A percentile compares a stretch with the other conserved stretches of the same genome.
These are phyloP conservation scores for Pherbina coryleti DNA, from an alignment of 2,888 invertebrate genomes.

Conservation along the genomic window DNA sequence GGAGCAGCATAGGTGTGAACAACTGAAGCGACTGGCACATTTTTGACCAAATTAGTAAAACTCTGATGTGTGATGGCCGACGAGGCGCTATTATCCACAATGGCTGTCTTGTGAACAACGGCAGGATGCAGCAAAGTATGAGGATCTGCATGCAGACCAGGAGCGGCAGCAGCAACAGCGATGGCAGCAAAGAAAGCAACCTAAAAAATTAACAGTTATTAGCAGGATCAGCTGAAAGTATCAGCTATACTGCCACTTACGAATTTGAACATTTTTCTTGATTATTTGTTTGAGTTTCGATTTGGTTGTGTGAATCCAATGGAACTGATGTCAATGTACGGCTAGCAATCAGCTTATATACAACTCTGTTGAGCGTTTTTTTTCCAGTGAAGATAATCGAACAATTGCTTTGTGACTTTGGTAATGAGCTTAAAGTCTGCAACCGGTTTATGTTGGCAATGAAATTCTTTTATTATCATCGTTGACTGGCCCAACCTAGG, in stretches of 20 bases:
- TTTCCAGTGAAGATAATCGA: neutral
- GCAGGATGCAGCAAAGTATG: conserved; percentile 63
- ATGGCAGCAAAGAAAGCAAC: conserved; percentile 76
- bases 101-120: conserved; percentile 61
- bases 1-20: conserved; percentile 43
- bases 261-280: conserved; percentile 66
- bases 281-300: conserved; percentile 45
- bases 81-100: conserved; percentile 65
- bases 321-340: conserved; percentile 57
- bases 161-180: conserved; percentile 69
- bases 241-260: conserved; percentile 57
- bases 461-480: neutral
- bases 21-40: conserved; percentile 65
- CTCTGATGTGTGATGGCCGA: conserved; percentile 73
- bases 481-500: neutral
- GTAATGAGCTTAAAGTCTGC: conserved; percentile 51
- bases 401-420: conserved; percentile 7
- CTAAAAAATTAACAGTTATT: conserved; percentile 39
- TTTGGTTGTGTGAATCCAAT: conserved; percentile 49
- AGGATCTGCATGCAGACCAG: conserved; percentile 60
- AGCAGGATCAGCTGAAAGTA: neutral
- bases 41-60: conserved; percentile 71
- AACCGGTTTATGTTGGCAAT: conserved; percentile 53
- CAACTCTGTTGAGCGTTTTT: conserved; percentile 9
- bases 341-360: conserved; percentile 55